Evolutionary conservation across 2,113 vertebrate species (phyloP), one percentile per base, ranked within the genome.

Genomic region (Noctilio leporinus): DNA sequence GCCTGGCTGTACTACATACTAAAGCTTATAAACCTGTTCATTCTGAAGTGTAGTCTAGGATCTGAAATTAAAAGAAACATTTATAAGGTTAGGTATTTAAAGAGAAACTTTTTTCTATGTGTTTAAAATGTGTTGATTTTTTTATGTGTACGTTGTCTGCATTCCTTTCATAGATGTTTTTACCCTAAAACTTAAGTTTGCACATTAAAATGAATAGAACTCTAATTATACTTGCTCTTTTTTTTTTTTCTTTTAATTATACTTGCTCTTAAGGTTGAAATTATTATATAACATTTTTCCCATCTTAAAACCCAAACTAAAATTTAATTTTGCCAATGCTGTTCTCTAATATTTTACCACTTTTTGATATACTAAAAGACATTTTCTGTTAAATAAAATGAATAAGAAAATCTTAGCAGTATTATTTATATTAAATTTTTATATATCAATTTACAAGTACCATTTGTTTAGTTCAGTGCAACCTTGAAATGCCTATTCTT

Each of bases 241-340:
- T n/a, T n/a, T n/a, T n/a, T n/a, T n/a, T n/a, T n/a, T n/a, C n/a
- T n/a, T n/a, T n/a, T 76, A 87, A 83, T 72, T 64, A 22, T 45
- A 69, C 14, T 10, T 89, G 12, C 11, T 89, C n/a, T 89, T 80
- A 67, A 80, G 57, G 14, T 47, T 86, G n/a, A 84, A 72, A 81
- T 78, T 92, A 49, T 88, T 94, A 2, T 49, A 43, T 77, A 40
- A n/a, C 53, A n/a, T 89, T 76, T 87, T 92, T 83, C n/a, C 86
- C 19, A 51, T 77, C 33, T 84, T 93, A 83, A 83, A 49, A 40
- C 11, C 6, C 65, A 64, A 78, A 43, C 14, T 77, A 38, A 84
- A 92, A 80, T 59, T 94, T 19, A 84, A 5, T 26, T 55, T 82
- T 53, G 10, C 59, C 57, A 67, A 73, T 45, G 47, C 10, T 51